A percentile compares a stretch with the other conserved stretches of the same genome.
phyloP scores from a whole-genome alignment of 2,888 invertebrate species.

The Mylabris sibirica region DNA sequence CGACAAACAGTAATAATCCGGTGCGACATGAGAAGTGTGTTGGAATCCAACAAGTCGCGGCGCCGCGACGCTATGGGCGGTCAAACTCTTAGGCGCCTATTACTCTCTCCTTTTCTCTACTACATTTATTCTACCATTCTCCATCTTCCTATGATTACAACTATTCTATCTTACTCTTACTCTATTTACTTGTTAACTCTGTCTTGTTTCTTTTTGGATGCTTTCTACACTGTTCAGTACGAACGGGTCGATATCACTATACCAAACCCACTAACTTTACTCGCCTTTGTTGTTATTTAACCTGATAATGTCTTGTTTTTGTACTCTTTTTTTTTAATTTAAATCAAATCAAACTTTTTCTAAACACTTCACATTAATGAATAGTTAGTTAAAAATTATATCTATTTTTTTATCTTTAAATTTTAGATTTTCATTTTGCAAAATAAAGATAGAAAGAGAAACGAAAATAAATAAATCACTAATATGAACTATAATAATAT shows the following conservation, averaged over 20 bases:
- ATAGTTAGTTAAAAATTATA: not conserved
- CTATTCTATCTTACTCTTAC: conserved; percentile 33
- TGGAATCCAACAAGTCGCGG: conserved; percentile 61
- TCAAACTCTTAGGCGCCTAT: conserved; percentile 65
- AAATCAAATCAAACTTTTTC: not conserved
- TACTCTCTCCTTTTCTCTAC: conserved; percentile 52
- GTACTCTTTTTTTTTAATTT: not conserved
- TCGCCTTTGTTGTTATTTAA: conserved; percentile 45
- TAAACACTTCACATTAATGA: not conserved
- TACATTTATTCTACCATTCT: conserved; percentile 36
- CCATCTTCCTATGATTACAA: conserved; percentile 39
- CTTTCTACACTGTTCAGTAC: conserved; percentile 31
- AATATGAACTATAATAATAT: conserved; percentile 20
- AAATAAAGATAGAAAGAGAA: not conserved
- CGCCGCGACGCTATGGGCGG: conserved; percentile 59
- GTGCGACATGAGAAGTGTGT: conserved; percentile 58
- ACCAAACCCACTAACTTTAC: conserved; percentile 48
- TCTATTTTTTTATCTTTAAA: not conserved
- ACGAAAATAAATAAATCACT: conserved; percentile 11
- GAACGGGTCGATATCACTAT: conserved; percentile 43
- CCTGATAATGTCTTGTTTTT: conserved; percentile 31
- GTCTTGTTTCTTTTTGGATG: conserved; percentile 18
- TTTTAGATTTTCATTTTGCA: too few relatives aligned
- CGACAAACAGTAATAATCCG: conserved; percentile 58
- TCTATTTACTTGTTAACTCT: conserved; percentile 34